phyloP scores from a whole-genome alignment of 1,140 invertebrate species.

The Arion vulgaris region DNA sequence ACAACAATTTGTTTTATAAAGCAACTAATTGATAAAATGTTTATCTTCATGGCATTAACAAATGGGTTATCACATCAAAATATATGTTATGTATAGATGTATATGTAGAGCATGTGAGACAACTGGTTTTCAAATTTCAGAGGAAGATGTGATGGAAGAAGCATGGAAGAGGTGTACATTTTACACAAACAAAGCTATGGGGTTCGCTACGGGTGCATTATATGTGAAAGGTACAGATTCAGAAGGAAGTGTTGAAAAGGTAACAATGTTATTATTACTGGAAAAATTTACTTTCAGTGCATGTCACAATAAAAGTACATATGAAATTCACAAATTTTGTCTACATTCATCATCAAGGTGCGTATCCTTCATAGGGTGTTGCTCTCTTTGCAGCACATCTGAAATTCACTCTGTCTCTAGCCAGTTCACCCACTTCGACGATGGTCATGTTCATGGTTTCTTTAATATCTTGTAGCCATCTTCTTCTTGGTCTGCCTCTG shows the following conservation, averaged over 20 bases:
- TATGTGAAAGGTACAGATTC: conserved; percentile 91
- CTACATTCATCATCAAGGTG: too few species aligned
- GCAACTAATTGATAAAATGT: not conserved
- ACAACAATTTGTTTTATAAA: not conserved
- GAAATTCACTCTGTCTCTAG: too few species aligned
- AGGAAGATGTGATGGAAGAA: conserved; percentile 59
- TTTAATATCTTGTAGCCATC: too few species aligned
- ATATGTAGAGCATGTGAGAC: not conserved
- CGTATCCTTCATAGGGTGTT: too few species aligned
- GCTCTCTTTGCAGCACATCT: too few species aligned
- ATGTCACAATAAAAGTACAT: too few species aligned
- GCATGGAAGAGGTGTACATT: conserved; percentile 93
- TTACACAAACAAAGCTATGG: conserved; percentile 92
- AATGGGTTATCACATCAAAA: not conserved
- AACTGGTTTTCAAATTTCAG: conserved; percentile 46
- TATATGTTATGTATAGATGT: not conserved
- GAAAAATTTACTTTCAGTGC: too few species aligned
- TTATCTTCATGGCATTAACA: not conserved
- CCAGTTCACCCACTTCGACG: too few species aligned
- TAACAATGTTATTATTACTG: conserved; percentile 53
- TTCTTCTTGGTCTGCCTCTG: too few species aligned
- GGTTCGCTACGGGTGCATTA: conserved; percentile 93
- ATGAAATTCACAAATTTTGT: too few species aligned
- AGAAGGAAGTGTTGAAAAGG: conserved; percentile 81
- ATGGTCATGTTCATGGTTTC: too few species aligned